These are phyloP conservation scores for Syrista parreyssii DNA, from an alignment of 2,888 invertebrate genomes.

Conservation along the genomic window DNA sequence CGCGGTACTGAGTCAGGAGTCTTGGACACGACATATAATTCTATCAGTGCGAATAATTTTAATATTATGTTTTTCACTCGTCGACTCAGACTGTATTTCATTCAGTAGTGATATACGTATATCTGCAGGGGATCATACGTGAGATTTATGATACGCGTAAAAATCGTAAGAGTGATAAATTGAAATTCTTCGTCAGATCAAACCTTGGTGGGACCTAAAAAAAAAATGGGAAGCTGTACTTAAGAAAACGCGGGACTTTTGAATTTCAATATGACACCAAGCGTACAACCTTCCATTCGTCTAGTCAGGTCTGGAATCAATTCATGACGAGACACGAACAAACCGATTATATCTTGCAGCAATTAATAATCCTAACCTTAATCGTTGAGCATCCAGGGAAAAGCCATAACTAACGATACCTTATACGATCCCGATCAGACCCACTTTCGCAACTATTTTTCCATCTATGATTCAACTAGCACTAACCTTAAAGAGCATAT, in stretches of 20 bases:
- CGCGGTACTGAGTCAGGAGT: neutral
- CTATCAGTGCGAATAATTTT: neutral
- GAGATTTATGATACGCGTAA: neutral
- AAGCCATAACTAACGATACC: constrained; percentile 2
- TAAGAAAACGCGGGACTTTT: neutral
- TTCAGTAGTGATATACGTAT: neutral
- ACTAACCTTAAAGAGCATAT: constrained; percentile 22
- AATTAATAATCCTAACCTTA: constrained; percentile 1
- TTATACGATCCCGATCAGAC: constrained; percentile 22
- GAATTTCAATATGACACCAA: neutral
- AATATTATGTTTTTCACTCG: neutral
- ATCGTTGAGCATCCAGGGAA: neutral
- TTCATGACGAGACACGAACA: neutral
- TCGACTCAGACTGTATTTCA: neutral
- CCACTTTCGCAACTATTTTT: constrained; percentile 39
- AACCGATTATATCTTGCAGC: neutral
- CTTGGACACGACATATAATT: neutral
- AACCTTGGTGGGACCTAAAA: neutral
- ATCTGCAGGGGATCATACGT: no score
- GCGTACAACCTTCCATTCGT: neutral
- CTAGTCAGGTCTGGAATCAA: neutral
- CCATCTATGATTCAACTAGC: constrained; percentile 16
- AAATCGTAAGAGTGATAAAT: neutral
- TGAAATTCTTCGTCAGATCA: neutral
- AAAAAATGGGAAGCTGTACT: neutral